A percentile compares a stretch with the other conserved stretches of the same genome.
These are phyloP conservation scores for Scolopax mira DNA, from an alignment of 2,113 vertebrate genomes.

Conservation along the genomic window DNA sequence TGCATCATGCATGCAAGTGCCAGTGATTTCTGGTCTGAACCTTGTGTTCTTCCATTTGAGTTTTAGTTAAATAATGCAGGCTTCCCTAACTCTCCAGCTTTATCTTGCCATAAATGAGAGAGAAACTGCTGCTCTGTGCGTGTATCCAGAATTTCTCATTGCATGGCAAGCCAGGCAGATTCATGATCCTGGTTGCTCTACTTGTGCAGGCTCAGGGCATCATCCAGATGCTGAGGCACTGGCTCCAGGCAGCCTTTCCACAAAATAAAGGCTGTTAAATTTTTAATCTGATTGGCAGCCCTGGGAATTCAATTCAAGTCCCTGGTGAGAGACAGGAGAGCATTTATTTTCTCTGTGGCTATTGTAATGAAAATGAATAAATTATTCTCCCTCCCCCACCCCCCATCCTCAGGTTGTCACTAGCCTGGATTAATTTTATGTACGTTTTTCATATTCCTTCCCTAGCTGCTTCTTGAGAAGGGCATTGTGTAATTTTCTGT, in stretches of 20 bases:
- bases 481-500: neutral
- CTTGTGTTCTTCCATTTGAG: neutral
- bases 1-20: neutral
- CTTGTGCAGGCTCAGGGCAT: neutral
- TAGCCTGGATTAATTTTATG: constrained; percentile 28
- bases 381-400: neutral
- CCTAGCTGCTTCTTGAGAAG: neutral
- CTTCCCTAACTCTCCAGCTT: neutral
- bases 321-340: constrained; percentile 35
- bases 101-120: neutral
- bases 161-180: neutral
- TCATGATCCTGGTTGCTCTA: neutral
- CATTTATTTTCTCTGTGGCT: constrained; percentile 54
- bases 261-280: constrained; percentile 59
- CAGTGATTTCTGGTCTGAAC: neutral
- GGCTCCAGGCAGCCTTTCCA: constrained; percentile 51
- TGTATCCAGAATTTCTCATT: neutral
- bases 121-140: neutral
- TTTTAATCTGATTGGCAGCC: constrained; percentile 69
- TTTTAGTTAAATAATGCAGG: neutral
- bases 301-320: constrained; percentile 61
- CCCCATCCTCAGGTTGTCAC: constrained; percentile 28
- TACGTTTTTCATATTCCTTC: neutral
- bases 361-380: constrained; percentile 69
- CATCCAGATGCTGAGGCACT: constrained; percentile 44